Evolutionary conservation across 2,888 invertebrate genomes (phyloP), one percentile per base, ranked within the genome.

Genomic region (Brassicogethes aeneus): DNA sequence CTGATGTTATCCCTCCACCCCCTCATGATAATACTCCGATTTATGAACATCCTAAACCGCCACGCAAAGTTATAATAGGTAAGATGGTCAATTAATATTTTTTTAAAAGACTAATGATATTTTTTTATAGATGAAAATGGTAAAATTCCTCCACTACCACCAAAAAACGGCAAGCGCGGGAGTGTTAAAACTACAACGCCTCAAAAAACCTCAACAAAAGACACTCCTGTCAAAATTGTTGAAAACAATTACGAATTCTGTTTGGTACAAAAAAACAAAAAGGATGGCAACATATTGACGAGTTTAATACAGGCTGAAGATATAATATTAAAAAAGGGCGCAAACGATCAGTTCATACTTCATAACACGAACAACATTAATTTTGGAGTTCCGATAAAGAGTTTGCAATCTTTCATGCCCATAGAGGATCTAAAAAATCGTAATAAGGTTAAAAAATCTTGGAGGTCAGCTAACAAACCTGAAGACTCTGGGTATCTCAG

Each of bases 401-500:
- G 48, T 10, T 42, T 47, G 8, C 47, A 42, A 14, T 40, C 48
- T 2, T 32, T 48, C 2, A 46, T 41, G 17, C 17, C 37, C 23
- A 5, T 34, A 29, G 30, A 33, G 37, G 31, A 68, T 68, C 42
- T 56, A 56, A 36, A 41, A 36, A 36, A 43, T 34, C n/a, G n/a
- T n/a, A 41, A 69, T 66, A 35, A 47, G 60, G 41, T 58, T 62
- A 49, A 41, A 31, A 42, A 38, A 36, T 39, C 45, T 5, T 56
- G 57, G 59, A 43, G 48, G 13, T 53, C 43, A 15, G 42, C 32
- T 12, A 37, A 50, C 12, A 59, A 55, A 46, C 59, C 58, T 2
- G 77, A 84, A 60, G 90, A 90, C 62, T 86, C 88, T 1, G 90
- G 89, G 1, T 90, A 90, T 58, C 74, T 90, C 42, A 90, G 89